Conservation (phyloP, 2,797 vertebrate species). For the Premnoplex brunnescens region DNA sequence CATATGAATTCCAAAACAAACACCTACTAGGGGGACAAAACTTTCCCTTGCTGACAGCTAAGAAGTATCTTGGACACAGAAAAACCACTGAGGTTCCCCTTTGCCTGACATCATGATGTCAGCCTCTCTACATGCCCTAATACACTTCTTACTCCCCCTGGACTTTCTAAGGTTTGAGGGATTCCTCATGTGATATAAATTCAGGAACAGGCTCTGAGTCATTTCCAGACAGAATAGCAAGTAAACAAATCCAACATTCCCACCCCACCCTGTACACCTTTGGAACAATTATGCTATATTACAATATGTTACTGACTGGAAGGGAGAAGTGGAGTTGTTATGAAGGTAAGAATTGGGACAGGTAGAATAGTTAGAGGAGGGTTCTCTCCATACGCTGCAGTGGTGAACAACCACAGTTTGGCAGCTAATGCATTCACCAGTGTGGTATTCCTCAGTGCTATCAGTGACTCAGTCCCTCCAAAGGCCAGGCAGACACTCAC, state of each 20-base stretch:
- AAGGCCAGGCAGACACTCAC: not conserved
- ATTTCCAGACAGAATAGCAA: not conserved
- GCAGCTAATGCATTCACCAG: not conserved
- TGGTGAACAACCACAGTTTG: not conserved
- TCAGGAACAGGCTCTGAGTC: not conserved
- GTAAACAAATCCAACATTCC: not conserved
- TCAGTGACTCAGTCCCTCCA: not conserved
- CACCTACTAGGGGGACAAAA: not conserved
- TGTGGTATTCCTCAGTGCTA: not conserved
- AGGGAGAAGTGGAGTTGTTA: not conserved
- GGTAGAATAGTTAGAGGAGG: not conserved
- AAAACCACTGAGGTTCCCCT: not conserved
- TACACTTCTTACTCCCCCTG: not conserved
- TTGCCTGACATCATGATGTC: not conserved
- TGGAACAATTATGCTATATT: not conserved
- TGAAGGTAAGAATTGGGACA: not conserved
- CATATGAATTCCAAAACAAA: not conserved
- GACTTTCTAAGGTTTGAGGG: not conserved
- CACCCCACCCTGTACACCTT: not conserved
- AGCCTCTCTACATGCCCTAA: not conserved
- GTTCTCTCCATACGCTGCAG: not conserved
- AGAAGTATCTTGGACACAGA: not conserved
- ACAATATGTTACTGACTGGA: not conserved
- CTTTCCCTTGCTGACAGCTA: not conserved
- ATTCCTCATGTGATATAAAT: not conserved